Evolutionary conservation across 2,113 vertebrate genomes (phyloP), one percentile per base, ranked within the genome.

Genomic region (Octodon degus): DNA sequence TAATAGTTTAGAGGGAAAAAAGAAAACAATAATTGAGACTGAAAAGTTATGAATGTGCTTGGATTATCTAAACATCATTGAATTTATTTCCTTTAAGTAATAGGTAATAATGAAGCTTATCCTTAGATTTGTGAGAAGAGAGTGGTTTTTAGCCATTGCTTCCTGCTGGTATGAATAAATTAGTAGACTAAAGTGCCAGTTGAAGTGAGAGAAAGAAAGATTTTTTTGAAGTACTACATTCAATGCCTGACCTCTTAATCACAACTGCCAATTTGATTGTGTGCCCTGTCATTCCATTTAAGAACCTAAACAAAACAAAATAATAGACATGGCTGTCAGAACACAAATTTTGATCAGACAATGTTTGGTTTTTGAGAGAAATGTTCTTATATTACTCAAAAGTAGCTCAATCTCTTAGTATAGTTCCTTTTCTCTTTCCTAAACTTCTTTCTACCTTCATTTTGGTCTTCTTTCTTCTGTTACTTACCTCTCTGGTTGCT

Each of bases 201-300:
- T 95, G 95, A 93, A 91, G 79, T 89, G 89, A 95, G 84, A 86
- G 95, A 86, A 60, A 97, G 97, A 97, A 96, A 95, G 90, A 95
- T 95, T 87, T 89, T 53, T 86, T 74, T 43, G 8, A 98, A 96
- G 86, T 93, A 97, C 34, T 96, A 47, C 97, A 89, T 98, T 98
- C 93, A 80, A 2, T 97, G 96, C 93, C 97, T 98, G 98, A 98
- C 98, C 98, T 98, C 98, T 99, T 98, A 98, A 98, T 99, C 98
- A 95, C 95, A 88, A 98, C 97, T 98, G 97, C 97, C 97, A 96
- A 84, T 97, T 98, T 93, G 90, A 97, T 97, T 96, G 93, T 98
- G 96, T 97, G 91, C 93, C 91, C 96, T 98, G 97, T 98, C 98
- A 98, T 98, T 98, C 94, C 72, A 86, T 97, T 94, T 97, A 97